These are phyloP conservation scores for Hipposideros armiger DNA, from an alignment of 2,113 vertebrate genomes.

Conservation along the genomic window DNA sequence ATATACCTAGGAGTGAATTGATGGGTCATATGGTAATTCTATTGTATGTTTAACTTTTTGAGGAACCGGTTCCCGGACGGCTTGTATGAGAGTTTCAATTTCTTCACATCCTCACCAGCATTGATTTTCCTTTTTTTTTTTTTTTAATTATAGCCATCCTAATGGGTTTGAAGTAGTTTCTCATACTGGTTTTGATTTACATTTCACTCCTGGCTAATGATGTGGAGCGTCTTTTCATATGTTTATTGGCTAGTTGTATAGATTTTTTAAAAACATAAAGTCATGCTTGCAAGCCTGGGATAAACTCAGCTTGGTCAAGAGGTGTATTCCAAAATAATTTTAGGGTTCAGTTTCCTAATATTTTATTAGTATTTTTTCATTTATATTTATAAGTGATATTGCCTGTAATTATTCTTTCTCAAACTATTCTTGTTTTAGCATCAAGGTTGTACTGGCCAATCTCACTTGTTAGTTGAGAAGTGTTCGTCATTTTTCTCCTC, in stretches of 20 bases:
- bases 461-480: background rate
- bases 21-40: background rate
- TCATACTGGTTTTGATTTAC: background rate
- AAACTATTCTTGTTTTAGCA: background rate
- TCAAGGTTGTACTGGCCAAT: background rate
- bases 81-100: no score
- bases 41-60: background rate
- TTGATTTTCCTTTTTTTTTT: background rate
- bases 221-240: background rate
- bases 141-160: background rate
- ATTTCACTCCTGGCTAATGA: background rate
- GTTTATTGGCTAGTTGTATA: background rate
- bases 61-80: background rate
- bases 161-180: background rate
- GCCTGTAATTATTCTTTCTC: background rate
- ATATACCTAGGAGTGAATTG: background rate
- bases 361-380: background rate
- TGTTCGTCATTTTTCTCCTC: constrained; percentile 4
- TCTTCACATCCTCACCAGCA: background rate
- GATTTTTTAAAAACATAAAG: background rate
- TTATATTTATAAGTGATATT: background rate
- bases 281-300: background rate
- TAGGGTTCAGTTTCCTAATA: background rate
- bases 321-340: background rate
- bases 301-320: background rate